phyloP scores from a whole-genome alignment of 1,140 invertebrate species.

The Meloidogyne chitwoodi region DNA sequence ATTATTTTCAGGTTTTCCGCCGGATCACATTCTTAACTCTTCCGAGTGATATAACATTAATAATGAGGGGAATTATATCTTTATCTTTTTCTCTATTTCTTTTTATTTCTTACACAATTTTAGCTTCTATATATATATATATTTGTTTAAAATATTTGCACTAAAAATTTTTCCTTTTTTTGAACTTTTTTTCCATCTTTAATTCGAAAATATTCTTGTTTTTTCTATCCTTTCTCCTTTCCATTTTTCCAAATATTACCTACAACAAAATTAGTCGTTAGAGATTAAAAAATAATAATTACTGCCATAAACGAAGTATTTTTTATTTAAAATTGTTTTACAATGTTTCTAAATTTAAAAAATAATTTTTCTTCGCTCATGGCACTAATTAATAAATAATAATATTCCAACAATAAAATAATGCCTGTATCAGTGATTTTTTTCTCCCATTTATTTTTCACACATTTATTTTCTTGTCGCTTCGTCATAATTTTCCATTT shows the following conservation, averaged over 20 bases:
- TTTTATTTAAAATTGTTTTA: too few species aligned
- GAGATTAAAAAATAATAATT: background rate
- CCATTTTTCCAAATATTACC: background rate
- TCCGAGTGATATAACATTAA: background rate
- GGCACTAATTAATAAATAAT: background rate
- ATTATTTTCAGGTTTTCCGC: background rate
- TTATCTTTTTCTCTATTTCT: background rate
- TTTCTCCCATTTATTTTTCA: background rate
- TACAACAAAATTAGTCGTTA: background rate
- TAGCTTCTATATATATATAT: background rate
- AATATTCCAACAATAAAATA: background rate
- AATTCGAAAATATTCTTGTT: background rate
- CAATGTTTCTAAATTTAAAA: too few species aligned
- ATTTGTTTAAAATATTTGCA: background rate
- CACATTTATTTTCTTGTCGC: background rate
- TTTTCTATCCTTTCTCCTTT: background rate
- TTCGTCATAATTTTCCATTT: background rate
- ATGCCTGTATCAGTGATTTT: background rate
- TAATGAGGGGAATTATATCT: background rate
- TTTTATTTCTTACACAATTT: background rate
- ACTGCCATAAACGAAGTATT: background rate
- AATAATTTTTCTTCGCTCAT: background rate
- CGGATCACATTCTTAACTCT: constrained; percentile 17
- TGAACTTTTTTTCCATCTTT: background rate
- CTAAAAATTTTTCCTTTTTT: background rate